Evolutionary conservation across 2,888 invertebrate species (phyloP).

Genomic region (Phengaris arion): DNA sequence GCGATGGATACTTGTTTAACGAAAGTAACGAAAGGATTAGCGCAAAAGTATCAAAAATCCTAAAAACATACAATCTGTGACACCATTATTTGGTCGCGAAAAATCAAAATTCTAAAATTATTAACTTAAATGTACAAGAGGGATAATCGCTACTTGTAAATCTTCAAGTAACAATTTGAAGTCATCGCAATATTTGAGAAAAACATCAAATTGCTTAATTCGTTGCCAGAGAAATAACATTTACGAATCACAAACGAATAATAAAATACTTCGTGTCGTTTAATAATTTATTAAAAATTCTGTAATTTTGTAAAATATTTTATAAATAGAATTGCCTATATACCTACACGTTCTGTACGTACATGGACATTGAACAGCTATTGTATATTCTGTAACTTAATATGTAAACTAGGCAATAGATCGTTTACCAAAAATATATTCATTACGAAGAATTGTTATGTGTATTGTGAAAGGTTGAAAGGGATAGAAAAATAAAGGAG

Average conservation of each 20-base stretch:
- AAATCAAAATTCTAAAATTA: too few relatives aligned
- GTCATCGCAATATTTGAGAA: slow-evolving; percentile 4
- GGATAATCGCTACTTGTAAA: neutral
- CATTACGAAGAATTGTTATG: slow-evolving; percentile 3
- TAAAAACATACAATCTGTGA: too few relatives aligned
- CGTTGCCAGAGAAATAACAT: slow-evolving; percentile 19
- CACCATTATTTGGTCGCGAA: too few relatives aligned
- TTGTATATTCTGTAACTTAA: neutral
- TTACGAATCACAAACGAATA: neutral
- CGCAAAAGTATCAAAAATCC: too few relatives aligned
- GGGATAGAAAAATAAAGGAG: slow-evolving; percentile 6
- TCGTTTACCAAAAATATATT: neutral
- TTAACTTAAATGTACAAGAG: too few relatives aligned
- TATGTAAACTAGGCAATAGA: slow-evolving; percentile 14
- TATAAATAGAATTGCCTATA: neutral
- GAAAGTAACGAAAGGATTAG: too few relatives aligned
- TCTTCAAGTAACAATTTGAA: neutral
- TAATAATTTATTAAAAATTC: neutral
- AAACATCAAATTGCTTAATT: slow-evolving; percentile 16
- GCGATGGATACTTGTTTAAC: too few relatives aligned
- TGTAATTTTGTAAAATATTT: neutral
- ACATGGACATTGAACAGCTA: neutral
- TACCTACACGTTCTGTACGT: too few relatives aligned
- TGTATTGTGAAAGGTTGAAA: too few relatives aligned
- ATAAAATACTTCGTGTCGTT: neutral